Conservation (phyloP, 2,113 vertebrate genomes). For the Phoxinus phoxinus region DNA sequence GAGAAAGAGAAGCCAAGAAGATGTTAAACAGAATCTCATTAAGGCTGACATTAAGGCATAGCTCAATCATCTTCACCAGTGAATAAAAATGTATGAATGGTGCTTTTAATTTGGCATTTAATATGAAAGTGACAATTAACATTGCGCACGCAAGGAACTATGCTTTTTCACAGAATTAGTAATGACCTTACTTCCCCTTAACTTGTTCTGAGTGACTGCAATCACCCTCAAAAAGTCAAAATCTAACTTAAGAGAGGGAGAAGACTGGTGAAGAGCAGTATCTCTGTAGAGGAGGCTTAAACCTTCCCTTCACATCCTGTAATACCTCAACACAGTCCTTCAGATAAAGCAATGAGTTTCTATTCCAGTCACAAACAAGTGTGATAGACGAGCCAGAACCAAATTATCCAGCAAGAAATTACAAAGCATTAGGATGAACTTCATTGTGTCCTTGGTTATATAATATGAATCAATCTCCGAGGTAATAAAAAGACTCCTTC, state of each 20-base stretch:
- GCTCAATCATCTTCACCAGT: background rate
- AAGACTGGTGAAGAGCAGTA: background rate
- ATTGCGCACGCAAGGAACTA: background rate
- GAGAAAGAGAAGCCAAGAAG: background rate
- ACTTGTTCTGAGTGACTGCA: background rate
- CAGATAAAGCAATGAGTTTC: constrained; percentile 23
- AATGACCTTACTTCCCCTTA: background rate
- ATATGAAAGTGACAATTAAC: background rate
- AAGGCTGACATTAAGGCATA: background rate
- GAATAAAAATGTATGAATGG: background rate
- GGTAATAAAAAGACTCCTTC: constrained; percentile 33
- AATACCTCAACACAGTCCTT: background rate
- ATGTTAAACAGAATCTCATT: background rate
- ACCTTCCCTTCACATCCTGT: background rate
- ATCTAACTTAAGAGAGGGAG: background rate
- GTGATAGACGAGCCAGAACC: background rate
- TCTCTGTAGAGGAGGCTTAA: constrained; percentile 30
- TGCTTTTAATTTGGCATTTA: background rate
- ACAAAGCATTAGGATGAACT: constrained; percentile 33
- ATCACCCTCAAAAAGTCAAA: constrained; percentile 1
- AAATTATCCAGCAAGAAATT: constrained; percentile 32
- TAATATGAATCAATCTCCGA: constrained; percentile 49
- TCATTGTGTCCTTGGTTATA: constrained; percentile 34
- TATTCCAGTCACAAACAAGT: constrained; percentile 50
- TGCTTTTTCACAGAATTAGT: background rate